Evolutionary conservation across 2,888 invertebrate genomes (phyloP).

Genomic region (Antheraea assamensis): DNA sequence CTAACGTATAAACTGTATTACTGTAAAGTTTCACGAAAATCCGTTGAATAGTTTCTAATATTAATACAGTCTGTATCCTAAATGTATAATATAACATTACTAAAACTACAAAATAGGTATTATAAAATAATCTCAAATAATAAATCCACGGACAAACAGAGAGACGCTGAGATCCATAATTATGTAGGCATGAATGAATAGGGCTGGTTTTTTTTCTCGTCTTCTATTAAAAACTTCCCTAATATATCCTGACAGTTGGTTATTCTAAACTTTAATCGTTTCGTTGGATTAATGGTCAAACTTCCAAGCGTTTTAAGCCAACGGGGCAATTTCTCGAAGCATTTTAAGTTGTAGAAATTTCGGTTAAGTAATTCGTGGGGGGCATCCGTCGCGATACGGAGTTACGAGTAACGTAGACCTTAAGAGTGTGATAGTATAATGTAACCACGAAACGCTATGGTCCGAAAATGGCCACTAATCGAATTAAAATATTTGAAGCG

Average conservation of each 20-base stretch:
- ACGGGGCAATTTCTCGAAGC: conserved; percentile 38
- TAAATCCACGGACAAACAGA: neutral
- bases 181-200: conserved; percentile 5
- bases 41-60: no score
- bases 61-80: no score
- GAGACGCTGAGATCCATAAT: neutral
- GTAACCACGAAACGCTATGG: no score
- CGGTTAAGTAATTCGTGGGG: conserved; percentile 32
- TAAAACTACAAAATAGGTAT: no score
- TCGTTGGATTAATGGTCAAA: conserved; percentile 46
- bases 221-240: conserved; percentile 22
- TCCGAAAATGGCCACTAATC: no score
- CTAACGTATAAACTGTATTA: no score
- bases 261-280: conserved; percentile 48
- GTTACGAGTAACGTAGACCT: neutral
- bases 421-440: neutral
- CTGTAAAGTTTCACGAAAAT: no score
- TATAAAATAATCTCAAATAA: neutral
- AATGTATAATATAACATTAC: no score
- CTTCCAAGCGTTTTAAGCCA: conserved; percentile 37
- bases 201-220: conserved; percentile 17
- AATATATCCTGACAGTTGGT: conserved; percentile 24
- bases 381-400: neutral
- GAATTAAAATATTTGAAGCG: no score
- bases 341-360: conserved; percentile 40